These are phyloP conservation scores for Orussus abietinus DNA, from an alignment of 1,140 invertebrate species.

Conservation along the genomic window DNA sequence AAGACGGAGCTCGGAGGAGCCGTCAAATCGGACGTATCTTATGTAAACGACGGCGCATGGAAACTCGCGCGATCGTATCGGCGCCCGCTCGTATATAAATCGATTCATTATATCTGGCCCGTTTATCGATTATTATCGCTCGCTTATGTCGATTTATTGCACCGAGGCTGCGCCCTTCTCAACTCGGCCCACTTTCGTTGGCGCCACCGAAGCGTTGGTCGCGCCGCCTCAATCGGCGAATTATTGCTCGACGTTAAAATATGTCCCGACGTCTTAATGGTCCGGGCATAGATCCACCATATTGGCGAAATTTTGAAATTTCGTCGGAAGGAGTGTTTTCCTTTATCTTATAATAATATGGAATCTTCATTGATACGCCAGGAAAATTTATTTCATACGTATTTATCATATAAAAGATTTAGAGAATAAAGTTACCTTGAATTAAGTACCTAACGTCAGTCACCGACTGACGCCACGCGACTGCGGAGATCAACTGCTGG, in stretches of 20 bases:
- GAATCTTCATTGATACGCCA: not conserved
- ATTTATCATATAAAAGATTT: not conserved
- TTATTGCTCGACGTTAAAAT: slow-evolving; percentile 1
- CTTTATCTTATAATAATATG: too few relatives aligned
- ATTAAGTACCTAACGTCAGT: too few relatives aligned
- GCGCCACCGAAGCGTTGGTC: slow-evolving; percentile 23
- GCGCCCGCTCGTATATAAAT: slow-evolving; percentile 20
- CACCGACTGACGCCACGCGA: too few relatives aligned
- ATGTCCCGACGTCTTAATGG: slow-evolving; percentile 9
- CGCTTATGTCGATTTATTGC: slow-evolving; percentile 26
- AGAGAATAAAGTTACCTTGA: too few relatives aligned
- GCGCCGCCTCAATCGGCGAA: slow-evolving; percentile 14
- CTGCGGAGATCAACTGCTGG: too few relatives aligned
- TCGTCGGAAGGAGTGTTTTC: slow-evolving; percentile 16
- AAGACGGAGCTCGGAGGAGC: too few relatives aligned
- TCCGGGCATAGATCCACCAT: slow-evolving; percentile 10
- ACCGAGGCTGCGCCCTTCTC: slow-evolving; percentile 7
- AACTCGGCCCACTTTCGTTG: too few relatives aligned
- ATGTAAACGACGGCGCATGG: too few relatives aligned
- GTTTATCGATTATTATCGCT: slow-evolving; percentile 30
- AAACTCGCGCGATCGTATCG: too few relatives aligned
- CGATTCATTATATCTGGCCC: slow-evolving; percentile 26
- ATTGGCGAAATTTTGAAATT: too few relatives aligned
- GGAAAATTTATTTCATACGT: not conserved
- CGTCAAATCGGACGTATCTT: too few relatives aligned